Evolutionary conservation across 2,797 vertebrate genomes (phyloP).

Genomic region (Tympanoctomys barrerae): DNA sequence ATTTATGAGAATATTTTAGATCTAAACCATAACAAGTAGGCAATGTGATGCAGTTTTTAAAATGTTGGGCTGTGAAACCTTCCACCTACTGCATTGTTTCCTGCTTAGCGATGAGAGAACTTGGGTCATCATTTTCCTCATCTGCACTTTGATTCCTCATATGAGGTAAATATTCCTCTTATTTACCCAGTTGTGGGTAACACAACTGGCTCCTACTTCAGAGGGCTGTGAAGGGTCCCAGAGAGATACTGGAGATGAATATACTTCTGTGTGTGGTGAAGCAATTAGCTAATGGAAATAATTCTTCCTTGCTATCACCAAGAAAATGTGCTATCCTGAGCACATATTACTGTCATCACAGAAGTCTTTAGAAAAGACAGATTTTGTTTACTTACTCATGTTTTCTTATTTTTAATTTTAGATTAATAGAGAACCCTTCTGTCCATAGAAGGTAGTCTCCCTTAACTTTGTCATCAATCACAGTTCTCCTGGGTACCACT

Average conservation of each 20-base stretch:
- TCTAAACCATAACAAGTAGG: background rate
- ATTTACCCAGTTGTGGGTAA: background rate
- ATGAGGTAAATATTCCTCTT: background rate
- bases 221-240: background rate
- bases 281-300: background rate
- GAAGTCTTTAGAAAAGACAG: conserved; percentile 26
- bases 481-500: background rate
- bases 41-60: background rate
- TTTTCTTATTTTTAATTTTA: background rate
- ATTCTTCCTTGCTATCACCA: conserved; percentile 25
- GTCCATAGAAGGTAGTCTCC: background rate
- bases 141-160: background rate
- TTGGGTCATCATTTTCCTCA: background rate
- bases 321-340: background rate
- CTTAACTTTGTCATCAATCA: background rate
- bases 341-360: background rate
- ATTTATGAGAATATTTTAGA: background rate
- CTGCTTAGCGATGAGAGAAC: background rate
- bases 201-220: background rate
- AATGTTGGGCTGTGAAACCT: background rate
- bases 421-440: background rate
- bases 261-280: background rate
- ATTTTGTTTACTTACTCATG: background rate
- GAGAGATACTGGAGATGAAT: background rate
- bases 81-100: background rate